phyloP scores from a whole-genome alignment of 2,888 invertebrate genomes.

The Synergus itoensis region DNA sequence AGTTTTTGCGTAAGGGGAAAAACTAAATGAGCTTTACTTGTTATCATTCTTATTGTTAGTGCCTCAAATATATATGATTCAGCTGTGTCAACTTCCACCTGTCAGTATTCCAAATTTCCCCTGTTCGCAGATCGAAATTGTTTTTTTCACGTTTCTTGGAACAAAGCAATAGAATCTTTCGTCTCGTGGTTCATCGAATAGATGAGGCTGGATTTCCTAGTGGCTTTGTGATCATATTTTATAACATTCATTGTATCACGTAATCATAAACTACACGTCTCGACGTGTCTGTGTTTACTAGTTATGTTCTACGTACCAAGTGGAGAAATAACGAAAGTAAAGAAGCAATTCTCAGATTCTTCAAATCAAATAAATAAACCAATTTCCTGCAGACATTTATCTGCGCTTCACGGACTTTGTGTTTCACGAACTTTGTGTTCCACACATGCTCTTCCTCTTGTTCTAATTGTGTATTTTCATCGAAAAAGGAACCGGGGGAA shows the following conservation, averaged over 20 bases:
- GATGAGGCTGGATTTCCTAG: neutral
- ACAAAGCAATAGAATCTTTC: neutral
- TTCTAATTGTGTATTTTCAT: slow-evolving; percentile 14
- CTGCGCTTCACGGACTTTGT: slow-evolving; percentile 6
- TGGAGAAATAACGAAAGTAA: slow-evolving; percentile 31
- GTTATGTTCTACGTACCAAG: neutral
- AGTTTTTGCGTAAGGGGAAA: no score
- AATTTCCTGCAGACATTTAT: slow-evolving; percentile 30
- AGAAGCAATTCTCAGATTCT: slow-evolving; percentile 31
- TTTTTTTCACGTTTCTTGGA: neutral
- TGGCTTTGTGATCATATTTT: neutral
- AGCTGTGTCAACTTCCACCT: no score
- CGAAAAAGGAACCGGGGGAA: neutral
- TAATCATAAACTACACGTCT: neutral
- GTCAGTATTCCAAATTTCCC: neutral
- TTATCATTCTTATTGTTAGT: no score
- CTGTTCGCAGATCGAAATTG: neutral
- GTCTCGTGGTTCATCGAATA: neutral
- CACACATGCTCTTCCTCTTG: neutral
- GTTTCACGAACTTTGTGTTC: slow-evolving; percentile 1
- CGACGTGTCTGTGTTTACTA: slow-evolving; percentile 20
- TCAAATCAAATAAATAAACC: slow-evolving; percentile 23
- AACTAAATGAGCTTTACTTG: no score
- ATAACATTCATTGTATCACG: neutral
- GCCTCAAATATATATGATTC: no score